These are phyloP conservation scores for Agapornis canus DNA, from an alignment of 2,797 vertebrate species.

Conservation along the genomic window DNA sequence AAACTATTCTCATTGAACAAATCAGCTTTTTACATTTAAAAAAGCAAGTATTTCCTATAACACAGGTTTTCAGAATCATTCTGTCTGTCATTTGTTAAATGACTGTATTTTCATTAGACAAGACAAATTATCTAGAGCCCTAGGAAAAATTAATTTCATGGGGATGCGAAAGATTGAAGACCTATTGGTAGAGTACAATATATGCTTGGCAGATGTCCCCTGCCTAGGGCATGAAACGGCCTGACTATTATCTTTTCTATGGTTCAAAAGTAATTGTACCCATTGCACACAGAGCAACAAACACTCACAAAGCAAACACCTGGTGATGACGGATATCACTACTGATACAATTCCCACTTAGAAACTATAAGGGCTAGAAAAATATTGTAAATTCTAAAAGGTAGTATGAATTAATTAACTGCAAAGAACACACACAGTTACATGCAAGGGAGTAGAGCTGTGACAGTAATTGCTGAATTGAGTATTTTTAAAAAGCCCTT, in stretches of 20 bases:
- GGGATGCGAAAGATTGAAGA: conserved; percentile 47
- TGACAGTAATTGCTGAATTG: conserved; percentile 72
- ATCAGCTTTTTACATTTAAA: background rate
- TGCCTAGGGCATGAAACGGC: conserved; percentile 33
- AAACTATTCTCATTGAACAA: background rate
- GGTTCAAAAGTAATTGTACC: conserved; percentile 52
- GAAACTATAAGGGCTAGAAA: background rate
- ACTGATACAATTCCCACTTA: background rate
- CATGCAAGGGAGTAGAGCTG: conserved; percentile 50
- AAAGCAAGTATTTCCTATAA: background rate
- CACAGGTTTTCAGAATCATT: conserved; percentile 1
- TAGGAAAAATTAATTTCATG: conserved; percentile 68
- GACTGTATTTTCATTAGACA: conserved; percentile 49
- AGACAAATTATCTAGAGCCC: conserved; percentile 51
- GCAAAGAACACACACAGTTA: conserved; percentile 61
- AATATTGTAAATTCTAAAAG: background rate
- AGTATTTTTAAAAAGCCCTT: conserved; percentile 69
- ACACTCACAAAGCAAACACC: background rate
- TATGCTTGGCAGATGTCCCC: conserved; percentile 12
- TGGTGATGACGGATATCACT: background rate
- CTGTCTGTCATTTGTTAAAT: background rate
- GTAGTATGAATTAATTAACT: conserved; percentile 49
- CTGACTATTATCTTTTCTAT: conserved; percentile 45
- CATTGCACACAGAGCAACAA: background rate
- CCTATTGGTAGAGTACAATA: conserved; percentile 31